Percentiles rank a stretch among this genome's conserved stretches.
Evolutionary conservation across 2,113 vertebrate genomes (phyloP).

Genomic region (Esox niger): DNA sequence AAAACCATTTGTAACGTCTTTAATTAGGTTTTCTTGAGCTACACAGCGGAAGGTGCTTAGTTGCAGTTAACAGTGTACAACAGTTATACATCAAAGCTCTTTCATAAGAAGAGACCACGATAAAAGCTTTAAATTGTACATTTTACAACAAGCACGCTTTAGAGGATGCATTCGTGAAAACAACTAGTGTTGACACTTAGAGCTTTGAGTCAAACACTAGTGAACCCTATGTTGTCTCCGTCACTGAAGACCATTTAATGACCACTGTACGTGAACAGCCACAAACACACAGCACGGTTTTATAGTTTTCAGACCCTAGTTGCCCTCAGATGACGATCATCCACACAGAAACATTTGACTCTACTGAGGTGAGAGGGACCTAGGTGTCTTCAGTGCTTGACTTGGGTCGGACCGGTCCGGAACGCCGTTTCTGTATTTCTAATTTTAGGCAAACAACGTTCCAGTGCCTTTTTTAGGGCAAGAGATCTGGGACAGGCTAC

Average conservation of each 20-base stretch:
- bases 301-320: background rate
- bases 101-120: conserved; percentile 33
- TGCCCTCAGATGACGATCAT: background rate
- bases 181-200: too few relatives aligned
- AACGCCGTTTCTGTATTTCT: too few relatives aligned
- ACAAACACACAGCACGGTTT: conserved; percentile 28
- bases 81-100: conserved; percentile 53
- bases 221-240: too few relatives aligned
- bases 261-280: background rate
- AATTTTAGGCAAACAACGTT: too few relatives aligned
- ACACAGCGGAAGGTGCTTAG: conserved; percentile 48
- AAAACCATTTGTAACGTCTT: conserved; percentile 27
- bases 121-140: conserved; percentile 50
- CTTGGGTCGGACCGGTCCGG: too few relatives aligned
- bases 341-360: background rate
- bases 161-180: conserved; percentile 34
- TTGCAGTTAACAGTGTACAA: conserved; percentile 58
- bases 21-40: conserved; percentile 49
- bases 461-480: too few relatives aligned
- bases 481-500: too few relatives aligned
- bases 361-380: background rate
- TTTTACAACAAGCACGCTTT: conserved; percentile 49
- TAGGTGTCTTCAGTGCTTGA: conserved; percentile 5
- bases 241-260: too few relatives aligned
- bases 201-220: too few relatives aligned